A percentile compares a stretch with the other conserved stretches of the same genome.
Evolutionary conservation across 2,797 vertebrate genomes (phyloP).

Genomic region (Enteromius treurensis): DNA sequence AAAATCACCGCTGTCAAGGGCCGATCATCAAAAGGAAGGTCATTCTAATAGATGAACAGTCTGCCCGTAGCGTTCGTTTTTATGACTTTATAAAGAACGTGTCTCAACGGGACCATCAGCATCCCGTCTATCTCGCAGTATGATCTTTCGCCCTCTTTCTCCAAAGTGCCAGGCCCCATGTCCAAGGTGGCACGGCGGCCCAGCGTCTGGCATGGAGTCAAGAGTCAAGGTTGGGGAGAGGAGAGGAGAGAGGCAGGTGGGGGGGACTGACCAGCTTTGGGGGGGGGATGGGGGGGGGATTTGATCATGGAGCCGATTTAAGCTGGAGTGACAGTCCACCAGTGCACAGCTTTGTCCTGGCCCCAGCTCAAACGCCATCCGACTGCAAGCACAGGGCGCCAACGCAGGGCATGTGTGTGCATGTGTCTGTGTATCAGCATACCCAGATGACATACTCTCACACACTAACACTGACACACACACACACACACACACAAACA

Average conservation of each 20-base stretch:
- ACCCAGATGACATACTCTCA: constrained; percentile 46
- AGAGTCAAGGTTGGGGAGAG: constrained; percentile 58
- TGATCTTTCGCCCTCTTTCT: constrained; percentile 34
- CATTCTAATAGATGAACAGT: constrained; percentile 71
- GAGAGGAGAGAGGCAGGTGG: background rate
- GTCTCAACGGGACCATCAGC: constrained; percentile 70
- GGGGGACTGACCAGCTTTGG: constrained; percentile 23
- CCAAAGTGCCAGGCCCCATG: constrained; percentile 51
- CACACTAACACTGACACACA: constrained; percentile 23
- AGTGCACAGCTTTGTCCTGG: constrained; percentile 61
- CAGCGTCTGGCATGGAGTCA: constrained; percentile 46
- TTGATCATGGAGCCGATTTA: constrained; percentile 64
- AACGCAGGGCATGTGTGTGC: constrained; percentile 38
- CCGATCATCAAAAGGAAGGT: constrained; percentile 76
- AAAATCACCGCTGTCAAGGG: constrained; percentile 65
- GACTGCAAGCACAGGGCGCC: constrained; percentile 48
- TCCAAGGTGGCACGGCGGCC: constrained; percentile 9
- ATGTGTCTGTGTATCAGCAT: constrained; percentile 34
- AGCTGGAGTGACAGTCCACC: constrained; percentile 65
- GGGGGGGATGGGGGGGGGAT: constrained; percentile 38
- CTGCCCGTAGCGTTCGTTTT: constrained; percentile 68
- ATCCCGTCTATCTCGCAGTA: constrained; percentile 34
- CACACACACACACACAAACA: constrained; percentile 39
- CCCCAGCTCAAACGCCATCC: constrained; percentile 56
- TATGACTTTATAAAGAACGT: constrained; percentile 77